Percentiles rank a stretch among this genome's conserved stretches.
Evolutionary conservation across 2,113 vertebrate genomes (phyloP).

Genomic region (Alectura lathami): DNA sequence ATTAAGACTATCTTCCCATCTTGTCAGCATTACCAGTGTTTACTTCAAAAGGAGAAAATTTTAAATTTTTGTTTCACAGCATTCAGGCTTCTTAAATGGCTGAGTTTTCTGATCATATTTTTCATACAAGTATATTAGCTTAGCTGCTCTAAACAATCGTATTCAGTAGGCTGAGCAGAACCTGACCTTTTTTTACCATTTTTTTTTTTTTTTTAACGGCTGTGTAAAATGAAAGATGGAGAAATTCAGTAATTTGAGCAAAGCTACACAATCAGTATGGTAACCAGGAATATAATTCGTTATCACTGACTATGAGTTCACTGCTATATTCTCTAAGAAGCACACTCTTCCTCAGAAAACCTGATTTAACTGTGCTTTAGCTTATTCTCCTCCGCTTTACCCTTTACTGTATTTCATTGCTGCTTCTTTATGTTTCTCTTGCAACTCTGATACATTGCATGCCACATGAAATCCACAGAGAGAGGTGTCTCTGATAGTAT

Average conservation of each 20-base stretch:
- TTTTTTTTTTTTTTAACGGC: background rate
- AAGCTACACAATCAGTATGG: background rate
- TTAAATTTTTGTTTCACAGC: background rate
- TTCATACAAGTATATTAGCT: background rate
- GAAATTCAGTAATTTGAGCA: background rate
- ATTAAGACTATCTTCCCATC: background rate
- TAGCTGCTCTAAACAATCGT: background rate
- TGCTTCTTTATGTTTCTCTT: slow-evolving; percentile 1
- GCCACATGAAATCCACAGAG: background rate
- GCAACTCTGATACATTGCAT: background rate
- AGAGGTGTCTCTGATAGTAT: slow-evolving; percentile 20
- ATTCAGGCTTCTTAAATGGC: background rate
- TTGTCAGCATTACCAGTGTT: background rate
- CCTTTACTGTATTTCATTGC: slow-evolving; percentile 4
- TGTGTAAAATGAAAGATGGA: background rate
- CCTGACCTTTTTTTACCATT: background rate
- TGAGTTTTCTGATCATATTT: background rate
- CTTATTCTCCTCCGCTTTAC: background rate
- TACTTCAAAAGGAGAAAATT: background rate
- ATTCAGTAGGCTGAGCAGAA: background rate
- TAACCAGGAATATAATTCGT: background rate
- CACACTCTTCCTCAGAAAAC: background rate
- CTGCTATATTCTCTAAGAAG: background rate
- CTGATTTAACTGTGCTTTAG: background rate
- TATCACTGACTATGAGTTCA: background rate